These are phyloP conservation scores for Heliangelus exortis DNA, from an alignment of 2,797 vertebrate species.

Conservation along the genomic window DNA sequence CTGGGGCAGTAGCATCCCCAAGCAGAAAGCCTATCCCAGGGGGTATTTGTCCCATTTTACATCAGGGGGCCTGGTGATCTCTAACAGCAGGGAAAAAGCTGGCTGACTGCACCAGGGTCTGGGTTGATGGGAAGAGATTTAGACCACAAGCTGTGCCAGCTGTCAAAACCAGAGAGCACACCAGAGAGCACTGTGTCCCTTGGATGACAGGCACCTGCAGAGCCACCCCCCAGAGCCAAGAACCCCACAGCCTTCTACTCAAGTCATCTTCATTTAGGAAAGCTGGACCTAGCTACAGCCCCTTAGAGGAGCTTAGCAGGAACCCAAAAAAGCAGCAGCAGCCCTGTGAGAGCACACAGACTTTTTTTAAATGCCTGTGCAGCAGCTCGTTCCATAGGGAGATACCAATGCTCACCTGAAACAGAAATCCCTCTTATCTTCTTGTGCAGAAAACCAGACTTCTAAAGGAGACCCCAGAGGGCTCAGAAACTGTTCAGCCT, in stretches of 20 bases:
- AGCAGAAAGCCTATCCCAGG: not conserved
- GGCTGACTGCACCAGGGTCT: not conserved
- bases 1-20: not conserved
- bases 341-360: not conserved
- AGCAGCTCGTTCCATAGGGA: not conserved
- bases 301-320: not conserved
- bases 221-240: not conserved
- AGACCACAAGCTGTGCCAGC: not conserved
- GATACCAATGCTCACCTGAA: not conserved
- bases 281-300: not conserved
- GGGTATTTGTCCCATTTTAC: not conserved
- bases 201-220: not conserved
- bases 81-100: not conserved
- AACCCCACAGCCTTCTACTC: not conserved
- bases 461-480: constrained; percentile 33
- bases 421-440: constrained; percentile 53
- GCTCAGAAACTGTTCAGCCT: constrained; percentile 35
- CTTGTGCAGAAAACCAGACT: constrained; percentile 20
- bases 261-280: not conserved
- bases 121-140: not conserved
- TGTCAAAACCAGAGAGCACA: not conserved
- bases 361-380: not conserved
- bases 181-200: not conserved
- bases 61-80: not conserved
- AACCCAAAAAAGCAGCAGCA: not conserved